Percentiles rank a stretch among this genome's conserved stretches.
Conservation (phyloP, 2,113 vertebrate genomes). For the Pelvicachromis taeniatus region DNA sequence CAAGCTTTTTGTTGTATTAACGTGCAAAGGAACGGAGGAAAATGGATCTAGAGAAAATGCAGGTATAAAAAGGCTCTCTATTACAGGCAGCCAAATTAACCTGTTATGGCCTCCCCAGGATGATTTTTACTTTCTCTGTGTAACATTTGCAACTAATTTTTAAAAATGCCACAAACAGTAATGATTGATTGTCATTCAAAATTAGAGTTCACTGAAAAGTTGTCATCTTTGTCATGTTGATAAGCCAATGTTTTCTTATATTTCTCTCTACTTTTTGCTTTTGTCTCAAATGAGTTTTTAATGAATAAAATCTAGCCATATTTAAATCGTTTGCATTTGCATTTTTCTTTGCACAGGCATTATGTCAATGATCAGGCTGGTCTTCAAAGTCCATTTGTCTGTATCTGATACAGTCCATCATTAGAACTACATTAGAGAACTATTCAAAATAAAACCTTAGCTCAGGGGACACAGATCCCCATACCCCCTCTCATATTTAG, state of each 20-base stretch:
- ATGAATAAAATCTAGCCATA: neutral
- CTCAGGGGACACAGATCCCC: neutral
- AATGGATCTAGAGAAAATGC: neutral
- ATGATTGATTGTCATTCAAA: neutral
- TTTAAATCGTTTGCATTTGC: neutral
- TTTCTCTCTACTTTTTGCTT: neutral
- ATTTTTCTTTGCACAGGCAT: neutral
- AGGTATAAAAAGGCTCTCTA: neutral
- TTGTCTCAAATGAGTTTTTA: neutral
- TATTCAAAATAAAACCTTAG: neutral
- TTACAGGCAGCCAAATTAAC: neutral
- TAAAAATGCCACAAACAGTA: neutral
- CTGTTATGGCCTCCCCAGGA: neutral
- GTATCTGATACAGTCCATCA: neutral
- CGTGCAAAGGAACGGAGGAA: neutral
- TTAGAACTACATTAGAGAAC: neutral
- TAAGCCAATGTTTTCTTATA: neutral
- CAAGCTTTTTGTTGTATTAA: neutral
- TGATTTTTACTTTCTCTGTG: neutral
- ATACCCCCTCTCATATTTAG: neutral
- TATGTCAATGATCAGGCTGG: neutral
- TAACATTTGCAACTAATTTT: neutral
- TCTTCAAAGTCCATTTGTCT: neutral
- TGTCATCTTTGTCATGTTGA: neutral
- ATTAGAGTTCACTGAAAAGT: neutral